These are phyloP conservation scores for Hirtodrosophila histrioides DNA, from an alignment of 2,888 invertebrate genomes.

Conservation along the genomic window DNA sequence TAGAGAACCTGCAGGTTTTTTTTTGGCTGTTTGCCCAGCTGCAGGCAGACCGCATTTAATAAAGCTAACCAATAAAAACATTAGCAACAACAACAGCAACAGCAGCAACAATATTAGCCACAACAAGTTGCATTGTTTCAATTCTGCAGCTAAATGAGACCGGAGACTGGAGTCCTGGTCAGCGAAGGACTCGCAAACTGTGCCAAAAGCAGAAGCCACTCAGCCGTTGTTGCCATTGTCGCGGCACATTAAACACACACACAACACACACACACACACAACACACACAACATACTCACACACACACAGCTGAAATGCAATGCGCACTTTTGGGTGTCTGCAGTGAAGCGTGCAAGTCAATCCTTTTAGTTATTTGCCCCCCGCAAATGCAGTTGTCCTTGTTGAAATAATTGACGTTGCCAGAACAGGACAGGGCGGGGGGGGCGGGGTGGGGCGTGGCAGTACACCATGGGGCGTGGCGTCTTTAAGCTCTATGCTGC, in stretches of 20 bases:
- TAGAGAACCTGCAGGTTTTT: slow-evolving; percentile 9
- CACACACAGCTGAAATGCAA: slow-evolving; percentile 9
- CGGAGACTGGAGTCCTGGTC: slow-evolving; percentile 14
- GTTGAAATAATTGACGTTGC: slow-evolving; percentile 37
- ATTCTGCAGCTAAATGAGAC: slow-evolving; percentile 9
- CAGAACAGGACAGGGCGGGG: slow-evolving; percentile 1
- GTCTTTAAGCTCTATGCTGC: slow-evolving; percentile 21
- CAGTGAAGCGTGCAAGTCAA: slow-evolving; percentile 13
- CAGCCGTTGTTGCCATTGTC: slow-evolving; percentile 36
- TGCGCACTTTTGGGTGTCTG: slow-evolving; percentile 22
- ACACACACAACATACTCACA: slow-evolving; percentile 1
- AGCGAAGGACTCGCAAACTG: slow-evolving; percentile 10
- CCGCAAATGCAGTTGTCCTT: slow-evolving; percentile 22
- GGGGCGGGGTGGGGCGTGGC: background rate
- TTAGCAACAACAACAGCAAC: slow-evolving; percentile 13
- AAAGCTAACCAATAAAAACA: slow-evolving; percentile 19
- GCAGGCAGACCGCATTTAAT: slow-evolving; percentile 16
- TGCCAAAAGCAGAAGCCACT: slow-evolving; percentile 30
- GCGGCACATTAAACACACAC: slow-evolving; percentile 48
- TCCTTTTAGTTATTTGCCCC: background rate
- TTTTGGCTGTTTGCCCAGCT: slow-evolving; percentile 24
- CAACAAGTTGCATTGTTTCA: slow-evolving; percentile 18
- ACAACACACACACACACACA: slow-evolving; percentile 13
- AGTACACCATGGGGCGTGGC: background rate
- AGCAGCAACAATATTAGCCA: background rate